Conservation (phyloP, 2,797 vertebrate genomes). For the Glyptemys insculpta region DNA sequence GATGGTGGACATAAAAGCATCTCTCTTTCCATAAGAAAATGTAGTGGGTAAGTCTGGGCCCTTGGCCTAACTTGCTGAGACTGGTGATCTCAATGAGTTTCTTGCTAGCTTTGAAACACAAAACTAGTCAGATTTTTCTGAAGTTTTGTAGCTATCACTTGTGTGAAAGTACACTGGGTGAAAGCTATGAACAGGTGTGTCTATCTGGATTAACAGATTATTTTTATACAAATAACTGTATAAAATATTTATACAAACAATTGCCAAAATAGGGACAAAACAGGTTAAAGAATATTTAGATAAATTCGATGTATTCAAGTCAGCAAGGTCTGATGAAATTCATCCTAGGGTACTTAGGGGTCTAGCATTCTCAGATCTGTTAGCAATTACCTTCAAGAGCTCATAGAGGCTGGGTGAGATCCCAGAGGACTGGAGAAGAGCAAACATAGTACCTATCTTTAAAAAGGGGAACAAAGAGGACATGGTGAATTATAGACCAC, state of each 20-base stretch:
- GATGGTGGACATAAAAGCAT: neutral
- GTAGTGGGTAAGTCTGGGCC: neutral
- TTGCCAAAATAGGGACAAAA: too few relatives aligned
- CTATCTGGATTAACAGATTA: neutral
- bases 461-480: too few relatives aligned
- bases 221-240: neutral
- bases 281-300: too few relatives aligned
- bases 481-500: too few relatives aligned
- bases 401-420: too few relatives aligned
- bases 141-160: constrained; percentile 1
- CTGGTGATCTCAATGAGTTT: neutral
- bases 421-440: too few relatives aligned
- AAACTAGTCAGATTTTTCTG: neutral
- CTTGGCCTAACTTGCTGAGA: neutral
- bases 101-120: neutral
- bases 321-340: too few relatives aligned
- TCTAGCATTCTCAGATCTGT: too few relatives aligned
- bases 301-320: too few relatives aligned
- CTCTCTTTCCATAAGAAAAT: neutral
- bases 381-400: too few relatives aligned
- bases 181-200: neutral
- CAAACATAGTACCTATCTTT: too few relatives aligned
- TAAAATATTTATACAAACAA: neutral
- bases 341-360: too few relatives aligned
- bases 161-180: neutral